Evolutionary conservation across 2,113 vertebrate genomes (phyloP).

Genomic region (Dasyurus viverrinus): DNA sequence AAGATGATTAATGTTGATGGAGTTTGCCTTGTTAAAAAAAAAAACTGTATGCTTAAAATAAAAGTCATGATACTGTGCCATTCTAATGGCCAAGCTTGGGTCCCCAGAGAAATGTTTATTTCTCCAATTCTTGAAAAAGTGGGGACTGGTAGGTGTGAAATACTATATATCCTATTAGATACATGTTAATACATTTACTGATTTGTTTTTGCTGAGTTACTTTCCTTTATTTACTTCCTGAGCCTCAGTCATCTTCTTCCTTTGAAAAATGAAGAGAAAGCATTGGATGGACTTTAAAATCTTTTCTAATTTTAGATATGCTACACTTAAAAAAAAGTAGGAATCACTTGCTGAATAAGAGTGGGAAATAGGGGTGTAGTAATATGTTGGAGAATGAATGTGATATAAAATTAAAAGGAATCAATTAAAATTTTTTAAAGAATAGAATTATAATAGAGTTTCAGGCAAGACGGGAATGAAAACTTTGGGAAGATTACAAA

Average conservation of each 20-base stretch:
- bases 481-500: slow-evolving; percentile 35
- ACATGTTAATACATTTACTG: background rate
- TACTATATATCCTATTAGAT: background rate
- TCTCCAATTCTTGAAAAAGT: background rate
- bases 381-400: background rate
- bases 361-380: background rate
- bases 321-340: background rate
- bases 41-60: background rate
- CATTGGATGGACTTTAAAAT: background rate
- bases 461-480: background rate
- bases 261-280: background rate
- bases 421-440: background rate
- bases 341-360: background rate
- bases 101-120: background rate
- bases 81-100: background rate
- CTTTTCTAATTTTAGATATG: background rate
- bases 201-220: background rate
- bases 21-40: background rate
- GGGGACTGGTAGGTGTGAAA: background rate
- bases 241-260: background rate
- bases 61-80: background rate
- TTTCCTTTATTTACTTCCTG: background rate
- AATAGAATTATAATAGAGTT: background rate
- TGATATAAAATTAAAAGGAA: background rate
- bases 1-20: background rate